Conservation (phyloP, 2,113 vertebrate species). For the Muntiacus reevesi region DNA sequence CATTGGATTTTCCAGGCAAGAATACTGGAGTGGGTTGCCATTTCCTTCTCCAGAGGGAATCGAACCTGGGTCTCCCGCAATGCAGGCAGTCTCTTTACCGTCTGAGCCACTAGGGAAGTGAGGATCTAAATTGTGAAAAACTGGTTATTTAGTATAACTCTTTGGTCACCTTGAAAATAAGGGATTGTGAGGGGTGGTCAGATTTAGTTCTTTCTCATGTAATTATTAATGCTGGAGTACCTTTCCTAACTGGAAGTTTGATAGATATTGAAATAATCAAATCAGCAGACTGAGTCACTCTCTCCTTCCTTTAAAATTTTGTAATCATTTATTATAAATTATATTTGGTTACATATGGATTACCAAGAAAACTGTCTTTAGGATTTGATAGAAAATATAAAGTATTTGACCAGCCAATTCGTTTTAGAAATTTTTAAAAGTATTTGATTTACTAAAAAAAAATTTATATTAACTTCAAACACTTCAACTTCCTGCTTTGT, state of each 20-base stretch:
- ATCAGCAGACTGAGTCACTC: not conserved
- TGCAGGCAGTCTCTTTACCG: not conserved
- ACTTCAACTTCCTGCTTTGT: not conserved
- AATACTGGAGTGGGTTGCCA: not conserved
- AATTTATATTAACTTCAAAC: not conserved
- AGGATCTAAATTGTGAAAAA: not conserved
- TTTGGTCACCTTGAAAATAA: constrained; percentile 12
- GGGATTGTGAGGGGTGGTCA: not conserved
- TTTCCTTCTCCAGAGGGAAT: not conserved
- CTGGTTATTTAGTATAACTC: not conserved
- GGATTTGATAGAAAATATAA: constrained; percentile 6
- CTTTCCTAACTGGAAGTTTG: constrained; percentile 13
- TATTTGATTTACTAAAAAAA: constrained; percentile 33
- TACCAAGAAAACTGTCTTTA: constrained; percentile 7
- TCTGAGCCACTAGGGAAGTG: not conserved
- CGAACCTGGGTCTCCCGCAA: not conserved
- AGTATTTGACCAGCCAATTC: not conserved
- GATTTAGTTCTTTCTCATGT: not conserved
- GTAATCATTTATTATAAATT: constrained; percentile 28
- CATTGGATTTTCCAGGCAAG: not conserved
- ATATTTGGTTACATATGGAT: not conserved
- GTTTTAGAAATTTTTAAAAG: not conserved
- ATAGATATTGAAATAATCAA: not conserved
- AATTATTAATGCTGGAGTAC: not conserved
- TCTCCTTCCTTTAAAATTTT: not conserved